These are phyloP conservation scores for Halcyon leucocephala DNA, from an alignment of 2,797 vertebrate genomes.

Conservation along the genomic window DNA sequence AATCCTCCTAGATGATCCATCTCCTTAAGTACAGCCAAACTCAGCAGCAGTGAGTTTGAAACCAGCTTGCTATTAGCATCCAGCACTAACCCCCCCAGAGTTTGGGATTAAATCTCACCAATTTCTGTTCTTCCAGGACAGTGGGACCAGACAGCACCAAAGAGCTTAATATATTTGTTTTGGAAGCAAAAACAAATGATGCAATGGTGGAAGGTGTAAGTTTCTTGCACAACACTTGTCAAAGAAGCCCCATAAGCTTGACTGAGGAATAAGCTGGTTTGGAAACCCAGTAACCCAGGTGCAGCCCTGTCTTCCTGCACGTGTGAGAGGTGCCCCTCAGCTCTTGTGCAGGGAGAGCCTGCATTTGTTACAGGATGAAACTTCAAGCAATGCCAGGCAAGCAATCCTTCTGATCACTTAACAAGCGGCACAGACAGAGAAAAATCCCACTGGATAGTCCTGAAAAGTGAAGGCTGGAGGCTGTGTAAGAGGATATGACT, in stretches of 20 bases:
- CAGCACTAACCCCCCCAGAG: background rate
- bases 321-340: fast-evolving
- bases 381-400: background rate
- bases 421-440: background rate
- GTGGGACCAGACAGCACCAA: background rate
- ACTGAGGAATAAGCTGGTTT: background rate
- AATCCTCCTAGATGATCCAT: background rate
- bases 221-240: background rate
- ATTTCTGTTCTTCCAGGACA: background rate
- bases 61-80: background rate
- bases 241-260: background rate
- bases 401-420: background rate
- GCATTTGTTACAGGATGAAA: background rate
- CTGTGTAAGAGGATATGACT: background rate
- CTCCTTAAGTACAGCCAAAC: background rate
- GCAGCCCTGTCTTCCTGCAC: background rate
- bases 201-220: background rate
- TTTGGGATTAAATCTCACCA: background rate
- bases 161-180: background rate
- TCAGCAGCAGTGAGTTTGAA: fast-evolving
- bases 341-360: background rate
- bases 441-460: fast-evolving
- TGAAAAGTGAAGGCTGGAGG: background rate
- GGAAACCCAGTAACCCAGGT: background rate
- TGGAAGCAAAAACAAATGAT: background rate